Evolutionary conservation across 2,113 vertebrate species (phyloP), one percentile per base, ranked within the genome.

Genomic region (Aegithalos caudatus): DNA sequence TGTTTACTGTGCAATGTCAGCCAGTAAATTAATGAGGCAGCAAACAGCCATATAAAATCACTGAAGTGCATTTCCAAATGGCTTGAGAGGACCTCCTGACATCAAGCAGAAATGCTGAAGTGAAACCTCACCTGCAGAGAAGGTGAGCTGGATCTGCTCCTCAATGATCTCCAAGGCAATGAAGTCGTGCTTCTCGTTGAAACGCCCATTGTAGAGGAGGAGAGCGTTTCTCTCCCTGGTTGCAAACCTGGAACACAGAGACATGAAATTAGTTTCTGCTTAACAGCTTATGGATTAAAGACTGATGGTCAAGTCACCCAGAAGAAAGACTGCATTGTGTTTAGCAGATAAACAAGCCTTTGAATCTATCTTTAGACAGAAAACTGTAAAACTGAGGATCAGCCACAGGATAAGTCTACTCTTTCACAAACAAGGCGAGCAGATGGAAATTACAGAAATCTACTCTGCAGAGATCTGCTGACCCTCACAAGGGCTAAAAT

Each of bases 111-210:
- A 79, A 61, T 0, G 0, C 37, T n/a, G 2, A 5, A 54, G 22
- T 1, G 7, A 62, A 24, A 60, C 11, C 97, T 97, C 31, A 99
- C 99, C 99, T 98, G 99, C 99, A 7, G 99, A 99, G 98, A 99
- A 99, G 4, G 99, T 99, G 93, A 99, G 98, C 97, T 99, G 99
- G 95, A 99, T 98, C 97, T 99, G 99, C 93, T 99, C 99, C 9
- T 98, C 98, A n/a, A 99, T 98, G 54, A 99, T 98, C 98, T 99
- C 99, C 97, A 99, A 93, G 16, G 99, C 99, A 35, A 99, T 98
- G 96, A 99, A 99, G 97, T 99, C 99, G 0, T 99, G 99, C 81
- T 99, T 99, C 95, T 99, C 99, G 0, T 99, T 99, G 97, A 99
- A 99, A 81, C 99, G 98, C 58, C 99, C 99, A 0, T 99, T 99